Evolutionary conservation across 2,797 vertebrate species (phyloP).

Genomic region (Gymnodraco acuticeps): DNA sequence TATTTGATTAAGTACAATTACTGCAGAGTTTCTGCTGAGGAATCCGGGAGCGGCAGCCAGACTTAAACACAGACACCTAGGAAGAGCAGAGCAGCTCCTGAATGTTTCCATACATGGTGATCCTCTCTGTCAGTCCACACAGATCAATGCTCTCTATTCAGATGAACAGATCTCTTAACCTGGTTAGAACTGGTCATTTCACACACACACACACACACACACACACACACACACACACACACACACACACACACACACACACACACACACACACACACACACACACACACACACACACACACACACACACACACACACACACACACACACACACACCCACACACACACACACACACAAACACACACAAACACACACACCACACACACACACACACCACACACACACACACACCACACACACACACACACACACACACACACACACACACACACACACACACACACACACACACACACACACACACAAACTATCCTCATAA

Average conservation of each 20-base stretch:
- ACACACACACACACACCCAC: too few relatives aligned
- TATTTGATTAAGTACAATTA: conserved; percentile 53
- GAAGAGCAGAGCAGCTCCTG: background rate
- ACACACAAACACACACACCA: too few relatives aligned
- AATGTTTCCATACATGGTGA: conserved; percentile 64
- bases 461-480: too few relatives aligned
- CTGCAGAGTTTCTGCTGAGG: conserved; percentile 37
- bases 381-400: background rate
- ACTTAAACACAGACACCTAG: conserved; percentile 32
- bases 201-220: background rate
- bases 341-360: too few relatives aligned
- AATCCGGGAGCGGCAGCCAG: conserved; percentile 52
- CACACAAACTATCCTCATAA: too few relatives aligned
- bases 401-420: background rate
- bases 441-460: too few relatives aligned
- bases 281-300: background rate
- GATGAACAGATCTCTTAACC: background rate
- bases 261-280: too few relatives aligned
- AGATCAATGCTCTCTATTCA: conserved; percentile 17
- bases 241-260: too few relatives aligned
- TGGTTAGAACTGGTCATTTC: background rate
- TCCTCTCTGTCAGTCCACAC: conserved; percentile 25
- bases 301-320: too few relatives aligned
- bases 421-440: too few relatives aligned
- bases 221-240: too few relatives aligned